phyloP scores from a whole-genome alignment of 30 jellyfish, hydroid and myxozoan genomes.

The Chironex yamaguchii region DNA sequence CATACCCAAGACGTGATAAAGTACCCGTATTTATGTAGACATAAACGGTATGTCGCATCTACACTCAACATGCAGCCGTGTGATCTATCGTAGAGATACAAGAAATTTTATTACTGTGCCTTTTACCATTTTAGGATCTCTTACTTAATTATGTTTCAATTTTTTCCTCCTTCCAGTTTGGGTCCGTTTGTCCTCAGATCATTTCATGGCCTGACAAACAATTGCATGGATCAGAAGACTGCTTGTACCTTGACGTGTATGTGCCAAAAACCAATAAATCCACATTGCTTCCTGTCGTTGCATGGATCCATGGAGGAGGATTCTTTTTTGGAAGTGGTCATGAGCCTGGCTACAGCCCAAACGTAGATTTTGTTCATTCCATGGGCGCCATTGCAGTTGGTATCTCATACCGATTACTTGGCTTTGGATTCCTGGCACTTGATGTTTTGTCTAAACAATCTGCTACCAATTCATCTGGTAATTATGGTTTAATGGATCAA shows the following conservation, averaged over 20 bases:
- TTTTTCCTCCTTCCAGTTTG: no score
- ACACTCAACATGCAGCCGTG: no score
- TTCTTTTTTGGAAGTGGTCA: conserved; percentile 39
- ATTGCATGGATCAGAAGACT: conserved; percentile 59
- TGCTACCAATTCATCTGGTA: conserved; percentile 22
- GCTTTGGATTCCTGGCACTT: conserved; percentile 53
- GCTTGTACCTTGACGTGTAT: conserved; percentile 30
- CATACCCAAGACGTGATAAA: no score
- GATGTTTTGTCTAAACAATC: neutral
- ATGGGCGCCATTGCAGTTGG: conserved; percentile 64
- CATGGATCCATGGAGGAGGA: conserved; percentile 81
- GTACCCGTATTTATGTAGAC: no score
- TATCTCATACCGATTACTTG: conserved; percentile 33
- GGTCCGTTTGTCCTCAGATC: no score
- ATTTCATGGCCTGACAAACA: no score
- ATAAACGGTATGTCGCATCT: no score
- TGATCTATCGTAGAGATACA: no score
- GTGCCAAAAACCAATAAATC: neutral
- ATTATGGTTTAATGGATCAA: conserved; percentile 66
- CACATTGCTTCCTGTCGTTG: conserved; percentile 72
- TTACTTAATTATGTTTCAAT: no score
- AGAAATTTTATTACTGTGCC: no score
- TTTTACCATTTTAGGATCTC: no score
- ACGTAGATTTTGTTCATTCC: conserved; percentile 9
- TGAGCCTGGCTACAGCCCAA: conserved; percentile 9